These are phyloP conservation scores for Coracopsis vasa DNA, from an alignment of 2,113 vertebrate species.

Conservation along the genomic window DNA sequence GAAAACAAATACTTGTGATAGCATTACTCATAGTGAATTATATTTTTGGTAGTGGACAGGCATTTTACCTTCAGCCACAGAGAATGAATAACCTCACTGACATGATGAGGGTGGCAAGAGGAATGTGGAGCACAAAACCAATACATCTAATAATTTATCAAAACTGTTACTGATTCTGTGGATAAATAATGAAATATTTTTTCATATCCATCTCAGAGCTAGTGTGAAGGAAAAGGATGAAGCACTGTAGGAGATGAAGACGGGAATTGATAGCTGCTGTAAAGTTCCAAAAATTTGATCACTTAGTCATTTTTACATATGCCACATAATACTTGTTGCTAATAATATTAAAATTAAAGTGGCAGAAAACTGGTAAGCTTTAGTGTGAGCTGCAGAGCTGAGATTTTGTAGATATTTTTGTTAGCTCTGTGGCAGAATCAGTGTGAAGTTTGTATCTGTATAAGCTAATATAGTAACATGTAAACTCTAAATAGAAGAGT, in stretches of 20 bases:
- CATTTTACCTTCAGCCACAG: not conserved
- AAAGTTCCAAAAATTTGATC: not conserved
- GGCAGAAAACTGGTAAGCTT: not conserved
- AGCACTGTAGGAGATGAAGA: not conserved
- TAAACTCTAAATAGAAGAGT: not conserved
- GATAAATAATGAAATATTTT: not conserved
- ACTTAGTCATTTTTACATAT: not conserved
- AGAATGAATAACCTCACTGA: constrained; percentile 19
- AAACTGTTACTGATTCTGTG: not conserved
- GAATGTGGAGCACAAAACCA: not conserved
- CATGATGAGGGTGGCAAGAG: constrained; percentile 6
- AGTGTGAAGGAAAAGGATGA: not conserved
- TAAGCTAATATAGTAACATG: not conserved
- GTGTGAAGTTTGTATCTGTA: not conserved
- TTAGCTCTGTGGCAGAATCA: not conserved
- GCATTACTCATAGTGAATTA: constrained; percentile 18
- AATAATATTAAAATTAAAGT: not conserved
- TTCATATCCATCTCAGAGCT: not conserved
- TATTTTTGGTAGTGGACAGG: not conserved
- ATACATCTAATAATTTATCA: constrained; percentile 1
- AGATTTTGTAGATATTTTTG: not conserved
- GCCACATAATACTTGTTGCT: not conserved
- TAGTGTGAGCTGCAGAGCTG: not conserved
- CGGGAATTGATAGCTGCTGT: not conserved
- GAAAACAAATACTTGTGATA: not conserved